These are phyloP conservation scores for Steinernema khuongi DNA, from an alignment of 1,140 invertebrate genomes.

Conservation along the genomic window DNA sequence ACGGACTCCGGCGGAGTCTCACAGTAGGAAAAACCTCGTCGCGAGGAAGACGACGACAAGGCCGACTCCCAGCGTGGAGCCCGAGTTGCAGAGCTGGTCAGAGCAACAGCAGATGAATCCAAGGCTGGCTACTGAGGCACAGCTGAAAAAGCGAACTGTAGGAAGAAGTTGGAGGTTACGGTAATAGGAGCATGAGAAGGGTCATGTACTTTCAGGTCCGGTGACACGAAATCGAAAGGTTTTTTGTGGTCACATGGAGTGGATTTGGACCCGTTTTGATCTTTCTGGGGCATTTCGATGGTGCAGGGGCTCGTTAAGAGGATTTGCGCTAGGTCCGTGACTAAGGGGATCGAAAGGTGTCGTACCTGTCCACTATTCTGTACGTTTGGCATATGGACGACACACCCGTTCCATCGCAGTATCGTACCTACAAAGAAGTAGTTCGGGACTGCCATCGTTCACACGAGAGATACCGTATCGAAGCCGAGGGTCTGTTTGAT, in stretches of 20 bases:
- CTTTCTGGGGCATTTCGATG: too few species aligned
- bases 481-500: slow-evolving; percentile 55
- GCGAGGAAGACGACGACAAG: not conserved
- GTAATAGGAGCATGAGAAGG: too few species aligned
- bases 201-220: too few species aligned
- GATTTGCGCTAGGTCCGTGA: too few species aligned
- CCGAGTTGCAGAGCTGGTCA: slow-evolving; percentile 51
- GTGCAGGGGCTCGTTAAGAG: too few species aligned
- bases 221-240: too few species aligned
- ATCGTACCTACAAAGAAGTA: slow-evolving; percentile 44
- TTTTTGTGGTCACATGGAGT: too few species aligned
- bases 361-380: slow-evolving; percentile 47
- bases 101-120: slow-evolving; percentile 55
- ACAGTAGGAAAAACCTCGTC: not conserved
- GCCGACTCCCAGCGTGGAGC: not conserved
- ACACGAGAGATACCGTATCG: slow-evolving; percentile 51
- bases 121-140: too few species aligned
- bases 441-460: not conserved
- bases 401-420: slow-evolving; percentile 52
- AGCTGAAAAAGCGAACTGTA: too few species aligned
- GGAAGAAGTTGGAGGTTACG: too few species aligned
- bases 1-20: not conserved
- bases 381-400: slow-evolving; percentile 57
- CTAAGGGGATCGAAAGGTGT: too few species aligned
- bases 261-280: too few species aligned